Base-by-base conservation (phyloP, 2,888 invertebrate species). In the Caenorhabditis sulstoni region DNA sequence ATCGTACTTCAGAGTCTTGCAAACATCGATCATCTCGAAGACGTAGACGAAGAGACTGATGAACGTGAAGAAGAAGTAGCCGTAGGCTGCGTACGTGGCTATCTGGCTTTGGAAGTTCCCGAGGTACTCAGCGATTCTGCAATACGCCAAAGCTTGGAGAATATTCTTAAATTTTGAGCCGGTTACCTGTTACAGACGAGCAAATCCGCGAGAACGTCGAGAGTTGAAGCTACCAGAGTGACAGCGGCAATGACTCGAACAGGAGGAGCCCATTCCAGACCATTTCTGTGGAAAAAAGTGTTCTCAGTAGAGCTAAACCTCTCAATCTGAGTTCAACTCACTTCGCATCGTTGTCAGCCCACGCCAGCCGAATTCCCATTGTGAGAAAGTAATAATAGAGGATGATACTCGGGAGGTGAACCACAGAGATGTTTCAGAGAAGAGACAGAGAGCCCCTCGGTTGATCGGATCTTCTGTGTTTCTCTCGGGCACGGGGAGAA, bases 191-290 rank as follows among this genome's bases (percentile, higher is more conserved):
- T 83, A 67, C 90, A 90, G 9, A 90, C 83, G 7, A 90, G 78
- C 53, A 90, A 82, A 78, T 90, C 90, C 2, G 90, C 90, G 66
- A 90, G 79, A 41, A 90, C 74, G 77, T 90, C 90, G 23, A 90
- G 79, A 5, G 89, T 90, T 1, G 88, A 83, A 0, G 87, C 87
- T 37, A 90, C 67, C 11, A 90, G 83, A 66, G 90, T 89, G n/a
- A 90, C 85, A 3, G 87, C 77, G 11, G 90, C 89, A 22, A 90
- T 85, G 3, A 90, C 79, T 11, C 88, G 78, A 7, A 87, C 79
- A 20, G 90, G 90, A 16, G 90, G 90, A 16, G 89, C 89, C 88
- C 88, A 87, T 83, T 90, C 90, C 37, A 89, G 47, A 4, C 82
- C 73, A 47, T 89, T 89, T 39, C 89, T 89, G 76, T 35, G 86